These are phyloP conservation scores for Ernsta delagoae DNA, from an alignment of 2,888 invertebrate species.

Conservation along the genomic window DNA sequence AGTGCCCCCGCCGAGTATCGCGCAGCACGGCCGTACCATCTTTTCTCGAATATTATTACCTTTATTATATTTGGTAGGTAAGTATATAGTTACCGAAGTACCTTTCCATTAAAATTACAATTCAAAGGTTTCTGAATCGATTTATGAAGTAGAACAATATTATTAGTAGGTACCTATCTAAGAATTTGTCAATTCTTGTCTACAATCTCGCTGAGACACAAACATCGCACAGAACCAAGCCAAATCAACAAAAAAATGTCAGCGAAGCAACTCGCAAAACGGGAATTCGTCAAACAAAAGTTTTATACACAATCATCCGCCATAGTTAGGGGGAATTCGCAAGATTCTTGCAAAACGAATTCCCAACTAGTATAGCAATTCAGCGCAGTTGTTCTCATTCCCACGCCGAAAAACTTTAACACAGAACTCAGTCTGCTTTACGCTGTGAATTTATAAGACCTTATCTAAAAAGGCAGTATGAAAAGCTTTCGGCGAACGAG, in stretches of 20 bases:
- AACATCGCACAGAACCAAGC: background rate
- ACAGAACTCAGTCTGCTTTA: constrained; percentile 65
- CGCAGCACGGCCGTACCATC: too few relatives aligned
- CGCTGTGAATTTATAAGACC: constrained; percentile 78
- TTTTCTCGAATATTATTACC: too few relatives aligned
- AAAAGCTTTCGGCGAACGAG: constrained; percentile 72
- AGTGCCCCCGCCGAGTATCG: too few relatives aligned
- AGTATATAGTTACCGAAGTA: too few relatives aligned
- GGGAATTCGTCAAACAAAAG: constrained; percentile 10
- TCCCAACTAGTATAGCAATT: constrained; percentile 64
- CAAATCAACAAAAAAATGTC: background rate
- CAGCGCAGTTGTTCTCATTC: constrained; percentile 71
- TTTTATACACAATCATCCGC: constrained; percentile 16
- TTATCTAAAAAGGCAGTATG: constrained; percentile 83
- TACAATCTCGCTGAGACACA: background rate
- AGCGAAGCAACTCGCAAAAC: background rate
- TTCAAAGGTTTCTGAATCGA: too few relatives aligned
- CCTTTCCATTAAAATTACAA: too few relatives aligned
- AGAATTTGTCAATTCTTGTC: too few relatives aligned
- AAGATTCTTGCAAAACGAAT: constrained; percentile 27
- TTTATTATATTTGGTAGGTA: too few relatives aligned
- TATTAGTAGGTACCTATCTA: too few relatives aligned
- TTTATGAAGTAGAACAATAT: too few relatives aligned
- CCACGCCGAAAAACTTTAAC: constrained; percentile 75
- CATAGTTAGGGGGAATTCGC: constrained; percentile 15